Conservation (phyloP, 2,888 invertebrate genomes). For the Melieria picta region DNA sequence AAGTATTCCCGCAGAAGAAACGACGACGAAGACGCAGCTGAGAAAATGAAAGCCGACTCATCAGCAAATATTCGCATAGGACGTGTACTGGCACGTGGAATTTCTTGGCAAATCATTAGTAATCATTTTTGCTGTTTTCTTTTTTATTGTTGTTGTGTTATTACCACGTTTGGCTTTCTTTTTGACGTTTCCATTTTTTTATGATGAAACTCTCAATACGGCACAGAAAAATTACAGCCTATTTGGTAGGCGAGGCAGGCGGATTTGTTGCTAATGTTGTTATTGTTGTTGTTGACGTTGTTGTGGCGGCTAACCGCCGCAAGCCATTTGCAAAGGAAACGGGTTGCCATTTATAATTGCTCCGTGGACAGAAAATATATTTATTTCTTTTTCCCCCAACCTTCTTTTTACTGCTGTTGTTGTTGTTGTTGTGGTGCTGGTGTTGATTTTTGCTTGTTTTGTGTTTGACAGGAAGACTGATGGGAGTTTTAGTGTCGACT, state of each 20-base stretch:
- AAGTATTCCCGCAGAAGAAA: no score
- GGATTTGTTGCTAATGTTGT: slow-evolving; percentile 4
- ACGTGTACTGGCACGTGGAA: not conserved
- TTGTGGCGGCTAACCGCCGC: slow-evolving; percentile 4
- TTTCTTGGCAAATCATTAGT: slow-evolving; percentile 21
- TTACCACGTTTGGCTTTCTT: no score
- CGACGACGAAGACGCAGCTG: no score
- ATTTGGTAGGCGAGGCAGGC: not conserved
- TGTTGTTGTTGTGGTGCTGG: no score
- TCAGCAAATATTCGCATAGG: not conserved
- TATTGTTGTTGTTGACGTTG: slow-evolving; percentile 16
- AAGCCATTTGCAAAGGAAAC: slow-evolving; percentile 33
- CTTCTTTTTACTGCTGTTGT: no score
- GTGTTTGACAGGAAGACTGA: slow-evolving; percentile 23
- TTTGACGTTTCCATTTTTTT: no score
- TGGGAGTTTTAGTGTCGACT: not conserved
- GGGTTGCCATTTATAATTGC: slow-evolving; percentile 32
- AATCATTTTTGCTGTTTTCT: not conserved
- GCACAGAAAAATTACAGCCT: not conserved
- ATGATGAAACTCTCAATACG: not conserved
- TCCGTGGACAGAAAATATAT: not conserved
- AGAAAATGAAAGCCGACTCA: not conserved
- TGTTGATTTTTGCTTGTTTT: not conserved
- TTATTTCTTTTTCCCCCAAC: not conserved
- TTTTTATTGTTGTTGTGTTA: not conserved